Conservation (phyloP, 1,140 invertebrate species). For the Bombyx mandarina region DNA sequence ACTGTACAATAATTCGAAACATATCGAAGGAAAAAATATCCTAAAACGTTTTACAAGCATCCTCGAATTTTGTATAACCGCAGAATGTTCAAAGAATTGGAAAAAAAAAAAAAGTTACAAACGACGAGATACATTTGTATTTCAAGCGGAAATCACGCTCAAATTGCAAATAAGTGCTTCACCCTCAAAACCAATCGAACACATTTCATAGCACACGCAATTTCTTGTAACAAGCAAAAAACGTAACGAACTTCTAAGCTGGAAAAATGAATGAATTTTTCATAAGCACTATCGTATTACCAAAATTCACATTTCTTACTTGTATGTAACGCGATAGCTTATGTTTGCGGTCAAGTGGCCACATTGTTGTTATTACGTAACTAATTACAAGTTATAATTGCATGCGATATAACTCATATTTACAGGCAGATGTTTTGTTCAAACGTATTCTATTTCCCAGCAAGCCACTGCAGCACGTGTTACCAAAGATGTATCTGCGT, state of each 20-base stretch:
- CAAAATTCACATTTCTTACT: constrained; percentile 35
- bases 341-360: constrained; percentile 46
- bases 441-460: not conserved
- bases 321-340: constrained; percentile 40
- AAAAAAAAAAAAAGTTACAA: constrained; percentile 48
- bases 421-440: constrained; percentile 26
- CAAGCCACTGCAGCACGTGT: too few relatives aligned
- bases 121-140: constrained; percentile 39
- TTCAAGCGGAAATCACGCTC: constrained; percentile 66
- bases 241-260: too few relatives aligned
- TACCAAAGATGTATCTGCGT: too few relatives aligned
- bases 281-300: constrained; percentile 23
- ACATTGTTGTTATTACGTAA: constrained; percentile 20
- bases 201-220: too few relatives aligned
- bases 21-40: constrained; percentile 15
- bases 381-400: constrained; percentile 46
- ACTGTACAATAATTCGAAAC: constrained; percentile 15
- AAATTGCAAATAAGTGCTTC: constrained; percentile 47
- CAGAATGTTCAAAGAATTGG: constrained; percentile 31
- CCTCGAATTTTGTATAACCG: constrained; percentile 27
- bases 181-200: too few relatives aligned
- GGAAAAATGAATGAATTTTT: too few relatives aligned
- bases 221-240: too few relatives aligned
- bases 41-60: constrained; percentile 12
- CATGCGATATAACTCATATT: constrained; percentile 29